phyloP scores from a whole-genome alignment of 2,113 vertebrate species.

The Corythaixoides concolor region DNA sequence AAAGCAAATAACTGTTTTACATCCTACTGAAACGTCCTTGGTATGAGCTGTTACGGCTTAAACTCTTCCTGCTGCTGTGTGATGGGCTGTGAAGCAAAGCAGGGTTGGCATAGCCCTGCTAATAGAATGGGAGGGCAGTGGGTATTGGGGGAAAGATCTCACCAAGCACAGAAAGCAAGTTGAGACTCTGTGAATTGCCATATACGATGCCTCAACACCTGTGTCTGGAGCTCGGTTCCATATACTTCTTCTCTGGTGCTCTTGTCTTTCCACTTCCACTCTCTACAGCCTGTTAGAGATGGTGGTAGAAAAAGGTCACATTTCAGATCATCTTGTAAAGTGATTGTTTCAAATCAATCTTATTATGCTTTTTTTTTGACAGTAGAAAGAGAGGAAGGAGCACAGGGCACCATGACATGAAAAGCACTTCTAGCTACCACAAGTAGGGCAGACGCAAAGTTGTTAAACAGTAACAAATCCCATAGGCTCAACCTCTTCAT shows the following conservation, averaged over 20 bases:
- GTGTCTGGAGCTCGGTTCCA: accelerated
- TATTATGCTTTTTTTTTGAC: background rate
- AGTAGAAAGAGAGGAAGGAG: background rate
- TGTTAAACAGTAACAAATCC: background rate
- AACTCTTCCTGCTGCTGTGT: accelerated
- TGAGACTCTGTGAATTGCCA: background rate
- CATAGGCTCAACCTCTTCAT: background rate
- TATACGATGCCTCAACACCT: background rate
- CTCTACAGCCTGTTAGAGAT: background rate
- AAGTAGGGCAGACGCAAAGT: background rate
- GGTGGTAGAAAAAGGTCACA: background rate
- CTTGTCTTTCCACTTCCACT: background rate
- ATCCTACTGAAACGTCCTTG: background rate
- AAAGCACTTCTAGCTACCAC: background rate
- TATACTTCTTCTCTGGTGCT: background rate
- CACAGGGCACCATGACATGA: background rate
- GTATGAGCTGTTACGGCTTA: background rate
- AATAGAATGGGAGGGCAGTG: background rate
- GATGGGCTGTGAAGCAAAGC: background rate
- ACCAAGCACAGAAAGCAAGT: background rate
- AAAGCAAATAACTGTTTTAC: background rate
- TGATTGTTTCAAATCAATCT: background rate
- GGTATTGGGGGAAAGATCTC: background rate
- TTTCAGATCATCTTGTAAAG: background rate
- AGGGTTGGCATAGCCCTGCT: background rate